Conservation (phyloP, 2,888 invertebrate species). For the Lucinisca nassula region DNA sequence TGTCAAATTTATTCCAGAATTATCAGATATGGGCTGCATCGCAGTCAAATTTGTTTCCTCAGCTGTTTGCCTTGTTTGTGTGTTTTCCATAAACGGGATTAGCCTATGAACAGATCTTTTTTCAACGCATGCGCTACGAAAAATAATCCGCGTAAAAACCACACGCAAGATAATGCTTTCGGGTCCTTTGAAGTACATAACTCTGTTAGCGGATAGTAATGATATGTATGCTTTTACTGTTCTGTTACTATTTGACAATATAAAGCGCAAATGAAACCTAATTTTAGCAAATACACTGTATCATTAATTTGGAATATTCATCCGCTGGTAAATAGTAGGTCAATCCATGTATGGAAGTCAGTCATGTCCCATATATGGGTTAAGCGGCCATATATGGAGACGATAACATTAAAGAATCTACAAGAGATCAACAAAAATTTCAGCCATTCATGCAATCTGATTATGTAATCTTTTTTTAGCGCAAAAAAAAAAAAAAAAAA, state of each 20-base stretch:
- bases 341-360: conserved; percentile 63
- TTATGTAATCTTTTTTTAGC: neutral
- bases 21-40: conserved; percentile 32
- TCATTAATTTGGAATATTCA: no score
- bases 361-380: conserved; percentile 76
- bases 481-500: no score
- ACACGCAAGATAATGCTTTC: neutral
- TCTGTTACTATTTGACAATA: no score
- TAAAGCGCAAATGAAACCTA: no score
- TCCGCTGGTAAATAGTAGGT: conserved; percentile 54
- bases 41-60: conserved; percentile 19
- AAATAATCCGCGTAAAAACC: neutral
- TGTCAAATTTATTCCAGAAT: conserved; percentile 33
- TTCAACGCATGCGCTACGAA: neutral
- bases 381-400: conserved; percentile 87
- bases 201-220: no score
- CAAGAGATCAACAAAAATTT: neutral
- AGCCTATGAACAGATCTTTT: conserved; percentile 22
- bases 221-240: no score
- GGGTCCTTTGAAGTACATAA: neutral
- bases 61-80: conserved; percentile 62
- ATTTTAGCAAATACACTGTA: no score
- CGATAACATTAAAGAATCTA: neutral
- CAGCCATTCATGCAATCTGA: neutral
- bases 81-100: conserved; percentile 48